These are phyloP conservation scores for Hippocampus barbouri DNA, from an alignment of 2,113 vertebrate species.

Conservation along the genomic window DNA sequence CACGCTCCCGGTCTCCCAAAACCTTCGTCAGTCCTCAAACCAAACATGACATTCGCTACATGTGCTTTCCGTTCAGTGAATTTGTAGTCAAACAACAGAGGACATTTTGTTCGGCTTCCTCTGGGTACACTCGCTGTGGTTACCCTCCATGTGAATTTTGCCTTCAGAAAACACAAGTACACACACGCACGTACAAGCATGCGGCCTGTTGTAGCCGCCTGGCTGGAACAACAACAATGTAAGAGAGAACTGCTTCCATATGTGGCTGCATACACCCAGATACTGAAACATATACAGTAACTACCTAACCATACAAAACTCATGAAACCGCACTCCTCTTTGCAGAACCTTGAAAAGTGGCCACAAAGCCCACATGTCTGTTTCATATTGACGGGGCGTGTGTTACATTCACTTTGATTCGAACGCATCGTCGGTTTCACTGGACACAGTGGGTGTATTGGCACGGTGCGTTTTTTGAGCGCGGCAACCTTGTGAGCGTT, in stretches of 20 bases:
- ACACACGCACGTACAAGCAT: slow-evolving; percentile 12
- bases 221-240: slow-evolving; percentile 68
- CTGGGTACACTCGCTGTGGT: slow-evolving; percentile 25
- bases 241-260: slow-evolving; percentile 70
- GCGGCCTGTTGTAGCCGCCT: slow-evolving; percentile 49
- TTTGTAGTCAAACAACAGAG: slow-evolving; percentile 18
- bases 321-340: slow-evolving; percentile 40
- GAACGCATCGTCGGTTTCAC: slow-evolving; percentile 14
- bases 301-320: slow-evolving; percentile 38
- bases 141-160: slow-evolving; percentile 26
- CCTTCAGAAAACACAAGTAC: slow-evolving; percentile 19
- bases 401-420: slow-evolving; percentile 32
- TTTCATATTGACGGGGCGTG: slow-evolving; percentile 32
- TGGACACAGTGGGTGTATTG: slow-evolving; percentile 4
- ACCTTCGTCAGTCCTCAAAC: slow-evolving; percentile 17
- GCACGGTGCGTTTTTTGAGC: slow-evolving; percentile 8
- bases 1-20: background rate
- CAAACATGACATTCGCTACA: slow-evolving; percentile 12
- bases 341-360: slow-evolving; percentile 40
- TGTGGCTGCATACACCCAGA: slow-evolving; percentile 52
- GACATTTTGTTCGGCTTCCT: slow-evolving; percentile 37
- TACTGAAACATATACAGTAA: slow-evolving; percentile 26
- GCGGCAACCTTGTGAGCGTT: slow-evolving; percentile 7
- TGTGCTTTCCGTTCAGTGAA: slow-evolving; percentile 7
- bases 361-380: slow-evolving; percentile 41